Conservation (phyloP, 1,140 invertebrate species). For the Alviniconcha marisindica region DNA sequence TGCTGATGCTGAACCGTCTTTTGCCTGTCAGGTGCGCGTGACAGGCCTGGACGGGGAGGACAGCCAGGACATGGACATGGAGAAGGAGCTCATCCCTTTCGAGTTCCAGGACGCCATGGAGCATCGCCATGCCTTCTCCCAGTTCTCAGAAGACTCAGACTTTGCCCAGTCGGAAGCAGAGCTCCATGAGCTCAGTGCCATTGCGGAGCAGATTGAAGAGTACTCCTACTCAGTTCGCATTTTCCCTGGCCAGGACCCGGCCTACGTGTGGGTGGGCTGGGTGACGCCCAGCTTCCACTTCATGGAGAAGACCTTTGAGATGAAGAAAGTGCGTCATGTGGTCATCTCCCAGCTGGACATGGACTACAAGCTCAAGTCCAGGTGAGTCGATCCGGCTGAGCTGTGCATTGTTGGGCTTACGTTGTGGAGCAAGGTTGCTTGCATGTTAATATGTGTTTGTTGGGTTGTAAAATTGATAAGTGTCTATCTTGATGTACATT, state of each 20-base stretch:
- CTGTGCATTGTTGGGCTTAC: no score
- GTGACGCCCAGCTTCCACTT: conserved; percentile 96
- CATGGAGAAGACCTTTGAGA: conserved; percentile 93
- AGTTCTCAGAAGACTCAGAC: conserved; percentile 69
- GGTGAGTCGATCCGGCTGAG: no score
- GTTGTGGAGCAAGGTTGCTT: no score
- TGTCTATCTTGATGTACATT: no score
- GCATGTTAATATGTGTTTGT: no score
- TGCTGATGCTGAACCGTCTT: no score
- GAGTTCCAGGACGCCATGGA: conserved; percentile 71
- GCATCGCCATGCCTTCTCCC: conserved; percentile 47
- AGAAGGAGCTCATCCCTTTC: conserved; percentile 64
- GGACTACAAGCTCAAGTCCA: conserved; percentile 74
- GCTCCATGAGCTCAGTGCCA: conserved; percentile 68
- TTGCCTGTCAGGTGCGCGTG: conserved; percentile 27
- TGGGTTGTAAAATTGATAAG: no score
- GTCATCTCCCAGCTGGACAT: conserved; percentile 83
- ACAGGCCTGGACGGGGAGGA: conserved; percentile 43
- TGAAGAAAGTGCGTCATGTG: conserved; percentile 89
- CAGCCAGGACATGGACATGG: conserved; percentile 40
- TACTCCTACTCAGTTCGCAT: conserved; percentile 96
- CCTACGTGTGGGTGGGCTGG: conserved; percentile 97
- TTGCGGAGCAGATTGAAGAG: conserved; percentile 94
- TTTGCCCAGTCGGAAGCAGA: conserved; percentile 67
- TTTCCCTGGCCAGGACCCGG: conserved; percentile 97